Base-by-base conservation (phyloP, 2,888 invertebrate genomes). In the Drosophila paracracens region DNA sequence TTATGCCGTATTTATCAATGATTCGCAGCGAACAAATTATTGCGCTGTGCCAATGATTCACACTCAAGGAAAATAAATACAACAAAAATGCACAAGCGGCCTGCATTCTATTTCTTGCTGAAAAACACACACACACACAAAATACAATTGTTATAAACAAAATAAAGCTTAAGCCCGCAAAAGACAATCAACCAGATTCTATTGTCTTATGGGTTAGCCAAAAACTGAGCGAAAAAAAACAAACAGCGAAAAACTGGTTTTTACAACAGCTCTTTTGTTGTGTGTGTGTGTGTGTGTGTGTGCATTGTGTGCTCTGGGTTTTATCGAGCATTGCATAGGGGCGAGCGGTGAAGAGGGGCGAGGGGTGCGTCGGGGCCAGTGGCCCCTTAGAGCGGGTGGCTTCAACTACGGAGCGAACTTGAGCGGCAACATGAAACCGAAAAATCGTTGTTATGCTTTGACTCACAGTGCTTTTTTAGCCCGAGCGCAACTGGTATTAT, bases 1-100 rank as follows among this genome's bases (percentile, higher is more conserved):
- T 86, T 86, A 67, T 87, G 87, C 79, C 81, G 72, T 70, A 86
- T 83, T 74, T 79, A 88, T 83, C 70, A 81, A 67, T 64, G 74
- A 78, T 67, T 74, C 79, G 69, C 65, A 65, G 38, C 67, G 36
- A 61, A 61, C 11, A 50, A 58, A 29, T 61, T 59, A 64, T 70
- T 38, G 56, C 63, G 46, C 52, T 60, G 8, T 56, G 63, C 65
- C 78, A 79, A 76, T 79, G 81, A 72, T 72, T 76, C 76, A 80
- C 81, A 76, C 65, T 65, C 46, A 70, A 48, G 51, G 68, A 31
- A 31, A 40, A 67, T 27, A 53, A 5, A 18, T 16, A 60, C 56
- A 68, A 43, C 31, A 16, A 10, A 40, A 56, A 57, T 16, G 8
- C 36, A 11, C 36, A 56, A 58, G 11, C 38, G n/a, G 70, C 62